Percentiles rank a stretch among this genome's conserved stretches.
Evolutionary conservation across 37 sponge, comb jelly and placozoan species (phyloP).

Genomic region (Mnemiopsis leidyi): DNA sequence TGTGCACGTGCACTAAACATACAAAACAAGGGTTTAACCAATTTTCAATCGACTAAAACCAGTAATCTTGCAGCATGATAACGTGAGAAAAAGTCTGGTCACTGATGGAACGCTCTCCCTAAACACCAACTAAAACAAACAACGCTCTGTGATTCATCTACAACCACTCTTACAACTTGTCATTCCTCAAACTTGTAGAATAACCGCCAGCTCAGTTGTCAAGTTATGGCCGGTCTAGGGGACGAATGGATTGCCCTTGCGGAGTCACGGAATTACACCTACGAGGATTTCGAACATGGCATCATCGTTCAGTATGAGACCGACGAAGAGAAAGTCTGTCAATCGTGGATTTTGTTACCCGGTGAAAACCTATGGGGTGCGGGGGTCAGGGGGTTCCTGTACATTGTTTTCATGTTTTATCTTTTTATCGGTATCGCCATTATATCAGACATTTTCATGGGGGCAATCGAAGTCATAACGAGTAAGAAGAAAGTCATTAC

Average conservation of each 20-base stretch:
- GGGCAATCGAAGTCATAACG: constrained; percentile 74
- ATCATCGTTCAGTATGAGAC: constrained; percentile 10
- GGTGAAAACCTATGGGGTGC: constrained; percentile 72
- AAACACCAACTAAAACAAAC: not conserved
- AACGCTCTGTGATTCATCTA: not conserved
- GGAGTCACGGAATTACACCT: not conserved
- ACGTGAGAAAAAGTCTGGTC: not conserved
- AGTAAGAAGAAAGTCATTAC: constrained; percentile 67
- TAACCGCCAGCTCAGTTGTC: too few relatives aligned
- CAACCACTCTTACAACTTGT: not conserved
- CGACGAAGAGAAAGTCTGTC: not conserved
- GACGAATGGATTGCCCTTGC: not conserved
- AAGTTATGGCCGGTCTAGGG: not conserved
- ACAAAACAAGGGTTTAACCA: too few relatives aligned
- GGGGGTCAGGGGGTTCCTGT: constrained; percentile 64
- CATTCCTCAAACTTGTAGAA: not conserved
- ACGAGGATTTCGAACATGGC: not conserved
- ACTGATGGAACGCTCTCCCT: not conserved
- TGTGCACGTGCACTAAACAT: too few relatives aligned
- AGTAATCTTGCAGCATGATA: constrained; percentile 27
- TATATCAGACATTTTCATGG: constrained; percentile 75
- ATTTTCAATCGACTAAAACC: too few relatives aligned
- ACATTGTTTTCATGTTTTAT: constrained; percentile 68
- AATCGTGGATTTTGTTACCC: constrained; percentile 65
- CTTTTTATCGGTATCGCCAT: constrained; percentile 74